Evolutionary conservation across 2,797 vertebrate genomes (phyloP).

Genomic region (Lepidocolaptes lacrymiger): DNA sequence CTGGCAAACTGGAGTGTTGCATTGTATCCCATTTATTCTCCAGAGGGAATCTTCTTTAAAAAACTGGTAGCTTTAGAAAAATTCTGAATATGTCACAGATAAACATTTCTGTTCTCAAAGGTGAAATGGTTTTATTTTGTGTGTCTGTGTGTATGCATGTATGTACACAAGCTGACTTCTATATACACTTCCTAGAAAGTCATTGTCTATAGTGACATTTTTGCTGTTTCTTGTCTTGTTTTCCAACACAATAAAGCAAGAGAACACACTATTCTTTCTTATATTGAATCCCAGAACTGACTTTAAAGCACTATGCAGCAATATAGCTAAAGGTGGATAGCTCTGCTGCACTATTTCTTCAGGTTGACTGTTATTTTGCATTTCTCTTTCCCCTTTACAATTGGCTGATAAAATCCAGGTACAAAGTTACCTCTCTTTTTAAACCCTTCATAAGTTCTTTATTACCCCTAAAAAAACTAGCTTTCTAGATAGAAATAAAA

Average conservation of each 20-base stretch:
- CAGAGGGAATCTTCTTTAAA: neutral
- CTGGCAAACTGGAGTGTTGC: neutral
- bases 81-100: neutral
- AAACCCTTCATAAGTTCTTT: neutral
- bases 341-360: neutral
- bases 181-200: neutral
- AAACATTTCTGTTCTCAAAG: neutral
- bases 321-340: neutral
- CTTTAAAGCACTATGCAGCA: neutral
- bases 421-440: neutral
- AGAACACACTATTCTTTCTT: neutral
- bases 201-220: neutral
- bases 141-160: neutral
- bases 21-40: neutral
- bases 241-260: neutral
- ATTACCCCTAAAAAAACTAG: neutral
- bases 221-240: neutral
- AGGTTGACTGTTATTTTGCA: neutral
- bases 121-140: neutral
- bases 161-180: neutral
- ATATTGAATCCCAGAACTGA: neutral
- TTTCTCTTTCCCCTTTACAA: neutral
- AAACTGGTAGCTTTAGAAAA: neutral
- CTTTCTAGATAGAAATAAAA: neutral
- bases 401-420: neutral